phyloP scores from a whole-genome alignment of 92 coral and sea anemone genomes.

The Phenganax subtilis region DNA sequence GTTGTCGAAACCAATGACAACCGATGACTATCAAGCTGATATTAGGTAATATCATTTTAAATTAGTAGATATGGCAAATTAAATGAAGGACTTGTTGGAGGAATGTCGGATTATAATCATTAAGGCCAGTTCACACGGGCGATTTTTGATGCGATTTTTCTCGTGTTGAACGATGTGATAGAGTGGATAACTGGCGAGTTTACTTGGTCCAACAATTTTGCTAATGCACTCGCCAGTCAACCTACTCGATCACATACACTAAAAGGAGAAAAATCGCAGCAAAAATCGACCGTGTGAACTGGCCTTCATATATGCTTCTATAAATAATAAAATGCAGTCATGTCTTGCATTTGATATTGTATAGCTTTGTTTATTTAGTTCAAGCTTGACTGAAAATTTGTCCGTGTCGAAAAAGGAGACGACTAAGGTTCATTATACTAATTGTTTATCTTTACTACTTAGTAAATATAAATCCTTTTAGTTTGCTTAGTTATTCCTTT shows the following conservation, averaged over 20 bases:
- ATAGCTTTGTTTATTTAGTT: constrained; percentile 9
- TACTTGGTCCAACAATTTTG: no score
- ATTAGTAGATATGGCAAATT: not conserved
- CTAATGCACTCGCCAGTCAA: no score
- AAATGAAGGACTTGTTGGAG: not conserved
- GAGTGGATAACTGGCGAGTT: no score
- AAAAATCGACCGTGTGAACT: no score
- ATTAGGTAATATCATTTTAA: constrained; percentile 7
- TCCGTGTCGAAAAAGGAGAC: constrained; percentile 3
- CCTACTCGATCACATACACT: no score
- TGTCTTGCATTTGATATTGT: not conserved
- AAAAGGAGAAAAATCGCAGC: no score
- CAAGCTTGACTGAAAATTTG: constrained; percentile 18
- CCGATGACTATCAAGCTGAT: constrained; percentile 33
- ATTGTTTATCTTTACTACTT: not conserved
- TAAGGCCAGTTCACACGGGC: no score
- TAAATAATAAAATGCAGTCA: not conserved
- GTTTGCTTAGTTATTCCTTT: no score
- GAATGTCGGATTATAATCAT: not conserved
- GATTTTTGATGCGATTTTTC: no score
- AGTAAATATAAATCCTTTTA: no score
- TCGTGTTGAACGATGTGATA: no score
- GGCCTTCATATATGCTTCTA: not conserved
- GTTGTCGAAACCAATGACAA: constrained; percentile 51
- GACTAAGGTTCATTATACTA: constrained; percentile 20